These are phyloP conservation scores for Gymnoscopelus braueri DNA, from an alignment of 2,797 vertebrate species.

Conservation along the genomic window DNA sequence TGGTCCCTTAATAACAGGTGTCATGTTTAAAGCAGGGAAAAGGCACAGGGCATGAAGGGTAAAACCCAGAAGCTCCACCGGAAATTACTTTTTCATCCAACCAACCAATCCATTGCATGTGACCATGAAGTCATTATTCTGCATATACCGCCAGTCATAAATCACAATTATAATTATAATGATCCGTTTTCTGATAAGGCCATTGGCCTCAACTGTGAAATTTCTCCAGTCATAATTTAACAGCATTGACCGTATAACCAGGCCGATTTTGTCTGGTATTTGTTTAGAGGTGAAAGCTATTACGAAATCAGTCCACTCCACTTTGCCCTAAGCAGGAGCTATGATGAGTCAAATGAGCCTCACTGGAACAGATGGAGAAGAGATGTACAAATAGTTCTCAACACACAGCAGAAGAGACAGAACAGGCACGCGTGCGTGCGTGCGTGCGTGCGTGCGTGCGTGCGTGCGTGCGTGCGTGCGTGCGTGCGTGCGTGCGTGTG, in stretches of 20 bases:
- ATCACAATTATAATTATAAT: background rate
- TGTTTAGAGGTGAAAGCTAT: constrained; percentile 6
- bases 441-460: no score
- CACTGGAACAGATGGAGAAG: constrained; percentile 35
- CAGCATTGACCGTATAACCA: no score
- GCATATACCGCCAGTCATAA: no score
- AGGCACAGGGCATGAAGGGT: constrained; percentile 51
- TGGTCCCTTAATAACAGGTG: constrained; percentile 43
- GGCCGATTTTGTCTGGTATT: constrained; percentile 1
- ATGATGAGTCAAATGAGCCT: constrained; percentile 48
- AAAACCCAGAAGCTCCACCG: constrained; percentile 20
- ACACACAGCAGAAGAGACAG: no score
- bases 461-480: background rate
- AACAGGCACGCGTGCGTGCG: no score
- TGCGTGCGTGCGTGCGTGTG: constrained; percentile 51
- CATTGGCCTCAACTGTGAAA: background rate
- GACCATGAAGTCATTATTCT: background rate
- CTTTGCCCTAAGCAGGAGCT: constrained; percentile 26
- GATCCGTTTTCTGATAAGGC: constrained; percentile 4
- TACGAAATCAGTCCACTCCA: constrained; percentile 29
- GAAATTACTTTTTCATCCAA: constrained; percentile 17
- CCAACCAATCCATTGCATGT: background rate
- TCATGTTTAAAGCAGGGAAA: constrained; percentile 54
- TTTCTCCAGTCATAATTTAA: background rate
- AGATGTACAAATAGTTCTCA: no score